Base-by-base conservation (phyloP, 2,888 invertebrate genomes). In the Eilema griseolum region DNA sequence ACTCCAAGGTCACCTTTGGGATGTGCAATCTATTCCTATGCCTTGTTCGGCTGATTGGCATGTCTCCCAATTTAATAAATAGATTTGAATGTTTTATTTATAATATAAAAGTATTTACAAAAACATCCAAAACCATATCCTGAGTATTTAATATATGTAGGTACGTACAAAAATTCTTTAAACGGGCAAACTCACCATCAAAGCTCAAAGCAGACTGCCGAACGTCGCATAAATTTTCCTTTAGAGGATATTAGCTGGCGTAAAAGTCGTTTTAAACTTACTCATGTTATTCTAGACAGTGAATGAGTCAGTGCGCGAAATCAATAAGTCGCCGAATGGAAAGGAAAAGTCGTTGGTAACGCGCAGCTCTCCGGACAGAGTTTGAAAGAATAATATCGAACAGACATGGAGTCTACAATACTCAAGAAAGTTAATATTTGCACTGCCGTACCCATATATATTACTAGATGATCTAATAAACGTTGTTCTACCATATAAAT, bases 291-390 rank as follows among this genome's bases (percentile, higher is more conserved):
- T 62, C 16, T 66, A 61, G 52, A 46, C 59, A 64, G 59, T 71
- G 66, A 68, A 74, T 71, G 74, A 71, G 62, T 71, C 71, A 61
- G 67, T 37, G 66, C 46, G 28, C 69, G 46, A 33, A 80, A 78
- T 78, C 78, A 68, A 78, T 75, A 72, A 66, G 60, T 56, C 65
- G n/a, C n/a, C 41, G 52, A 20, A 61, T 59, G 70, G 64, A 78
- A 72, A 75, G 72, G 52, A 81, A 78, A 72, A 78, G 75, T 71
- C 61, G 66, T 33, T 26, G 56, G 16, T 59, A 69, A 37, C 69
- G 74, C 81, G 81, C 78, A 71, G 69, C 71, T 78, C 68, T 71
- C 61, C 33, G 37, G 14, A 31, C 65, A 69, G 23, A 77, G 67
- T 77, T 80, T 63, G 65, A 63, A 74, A 71, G 63, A 70, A 71